These are phyloP conservation scores for Acanthococcus lagerstroemiae DNA, from an alignment of 2,888 invertebrate genomes.

Conservation along the genomic window DNA sequence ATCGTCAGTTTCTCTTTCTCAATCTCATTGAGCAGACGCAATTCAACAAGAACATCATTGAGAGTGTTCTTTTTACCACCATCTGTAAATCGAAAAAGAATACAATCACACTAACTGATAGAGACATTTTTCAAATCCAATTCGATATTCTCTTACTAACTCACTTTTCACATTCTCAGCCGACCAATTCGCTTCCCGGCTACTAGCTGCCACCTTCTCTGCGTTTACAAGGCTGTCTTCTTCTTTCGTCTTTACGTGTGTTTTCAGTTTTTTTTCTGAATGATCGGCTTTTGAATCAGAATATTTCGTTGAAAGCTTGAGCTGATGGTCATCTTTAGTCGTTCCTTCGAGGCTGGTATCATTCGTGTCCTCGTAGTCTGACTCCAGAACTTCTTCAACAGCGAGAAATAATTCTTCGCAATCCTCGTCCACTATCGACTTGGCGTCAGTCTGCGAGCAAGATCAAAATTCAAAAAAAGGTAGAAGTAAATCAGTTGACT, in stretches of 20 bases:
- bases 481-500: not conserved
- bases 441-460: not conserved
- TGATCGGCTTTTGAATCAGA: not conserved
- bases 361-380: not conserved
- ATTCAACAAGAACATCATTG: not conserved
- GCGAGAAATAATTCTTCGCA: not conserved
- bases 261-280: not conserved
- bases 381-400: not conserved
- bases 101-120: not conserved
- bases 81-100: not conserved
- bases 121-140: not conserved
- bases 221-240: too few relatives aligned
- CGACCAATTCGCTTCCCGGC: not conserved
- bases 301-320: not conserved
- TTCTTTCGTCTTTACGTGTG: too few relatives aligned
- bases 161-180: not conserved
- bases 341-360: not conserved
- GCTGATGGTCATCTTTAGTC: not conserved
- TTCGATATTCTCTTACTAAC: not conserved
- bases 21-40: conserved; percentile 4
- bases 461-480: not conserved
- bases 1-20: conserved; percentile 7
- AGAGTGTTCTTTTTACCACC: not conserved
- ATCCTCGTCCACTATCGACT: not conserved
- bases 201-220: too few relatives aligned